phyloP scores from a whole-genome alignment of 2,113 vertebrate genomes.

The Eptesicus fuscus region DNA sequence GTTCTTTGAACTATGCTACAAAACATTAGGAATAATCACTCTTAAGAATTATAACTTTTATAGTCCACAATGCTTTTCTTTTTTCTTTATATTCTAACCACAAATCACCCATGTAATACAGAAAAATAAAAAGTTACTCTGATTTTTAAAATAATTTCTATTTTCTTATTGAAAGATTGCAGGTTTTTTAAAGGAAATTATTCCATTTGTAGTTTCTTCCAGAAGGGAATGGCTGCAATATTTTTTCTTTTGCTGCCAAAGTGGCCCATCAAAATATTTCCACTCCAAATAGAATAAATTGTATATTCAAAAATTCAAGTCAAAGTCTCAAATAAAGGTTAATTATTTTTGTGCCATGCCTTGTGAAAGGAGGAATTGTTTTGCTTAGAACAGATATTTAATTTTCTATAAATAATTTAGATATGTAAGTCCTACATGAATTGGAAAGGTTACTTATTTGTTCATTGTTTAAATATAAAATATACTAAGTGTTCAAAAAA shows the following conservation, averaged over 20 bases:
- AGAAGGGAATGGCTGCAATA: not conserved
- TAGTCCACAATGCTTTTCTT: not conserved
- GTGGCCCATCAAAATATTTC: not conserved
- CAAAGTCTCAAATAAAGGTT: constrained; percentile 1
- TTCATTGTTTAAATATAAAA: constrained; percentile 54
- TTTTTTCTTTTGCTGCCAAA: constrained; percentile 11
- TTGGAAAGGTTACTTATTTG: constrained; percentile 33
- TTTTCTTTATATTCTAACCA: not conserved
- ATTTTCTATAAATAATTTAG: constrained; percentile 51
- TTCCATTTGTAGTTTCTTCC: not conserved
- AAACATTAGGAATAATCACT: not conserved
- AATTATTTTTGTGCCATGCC: constrained; percentile 30
- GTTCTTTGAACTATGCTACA: not conserved
- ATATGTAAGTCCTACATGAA: not conserved
- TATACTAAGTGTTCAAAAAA: not conserved
- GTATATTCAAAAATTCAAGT: constrained; percentile 17
- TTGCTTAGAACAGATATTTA: not conserved
- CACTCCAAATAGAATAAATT: constrained; percentile 19
- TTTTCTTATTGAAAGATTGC: not conserved
- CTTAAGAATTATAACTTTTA: not conserved
- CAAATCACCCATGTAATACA: not conserved
- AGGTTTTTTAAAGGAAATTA: not conserved
- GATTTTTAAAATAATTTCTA: not conserved
- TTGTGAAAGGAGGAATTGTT: not conserved
- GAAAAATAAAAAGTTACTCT: not conserved